Evolutionary conservation across 2,888 invertebrate genomes (phyloP).

Genomic region (Lobophora halterata): DNA sequence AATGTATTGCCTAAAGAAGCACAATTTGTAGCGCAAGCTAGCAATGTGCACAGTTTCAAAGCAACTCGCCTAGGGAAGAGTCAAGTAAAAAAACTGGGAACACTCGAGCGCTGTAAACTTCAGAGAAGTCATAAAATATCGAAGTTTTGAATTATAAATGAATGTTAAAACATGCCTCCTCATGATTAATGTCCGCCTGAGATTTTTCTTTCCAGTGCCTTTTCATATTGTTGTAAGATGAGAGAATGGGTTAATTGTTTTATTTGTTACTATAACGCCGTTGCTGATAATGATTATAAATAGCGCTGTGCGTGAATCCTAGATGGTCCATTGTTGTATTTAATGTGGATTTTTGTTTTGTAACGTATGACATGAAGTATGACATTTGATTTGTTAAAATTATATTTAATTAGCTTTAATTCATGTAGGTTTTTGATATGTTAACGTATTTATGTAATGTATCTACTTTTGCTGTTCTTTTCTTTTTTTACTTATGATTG

Average conservation of each 20-base stretch:
- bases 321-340: neutral
- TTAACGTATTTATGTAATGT: no score
- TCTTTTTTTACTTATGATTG: no score
- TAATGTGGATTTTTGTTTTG: no score
- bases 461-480: no score
- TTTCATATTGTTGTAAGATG: conserved; percentile 16
- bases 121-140: conserved; percentile 59
- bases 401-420: no score
- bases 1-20: conserved; percentile 55
- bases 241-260: conserved; percentile 1
- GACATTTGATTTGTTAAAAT: no score
- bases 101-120: conserved; percentile 60
- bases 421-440: no score
- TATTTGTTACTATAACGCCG: neutral
- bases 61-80: conserved; percentile 52
- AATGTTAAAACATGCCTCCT: neutral
- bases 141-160: conserved; percentile 72
- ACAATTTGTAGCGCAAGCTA: conserved; percentile 58
- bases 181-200: conserved; percentile 35
- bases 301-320: neutral
- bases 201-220: conserved; percentile 28
- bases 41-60: conserved; percentile 53
- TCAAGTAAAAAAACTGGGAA: conserved; percentile 57
- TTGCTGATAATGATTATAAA: neutral
- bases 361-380: no score